Conservation (phyloP, 2,797 vertebrate species). For the Semotilus atromaculatus region DNA sequence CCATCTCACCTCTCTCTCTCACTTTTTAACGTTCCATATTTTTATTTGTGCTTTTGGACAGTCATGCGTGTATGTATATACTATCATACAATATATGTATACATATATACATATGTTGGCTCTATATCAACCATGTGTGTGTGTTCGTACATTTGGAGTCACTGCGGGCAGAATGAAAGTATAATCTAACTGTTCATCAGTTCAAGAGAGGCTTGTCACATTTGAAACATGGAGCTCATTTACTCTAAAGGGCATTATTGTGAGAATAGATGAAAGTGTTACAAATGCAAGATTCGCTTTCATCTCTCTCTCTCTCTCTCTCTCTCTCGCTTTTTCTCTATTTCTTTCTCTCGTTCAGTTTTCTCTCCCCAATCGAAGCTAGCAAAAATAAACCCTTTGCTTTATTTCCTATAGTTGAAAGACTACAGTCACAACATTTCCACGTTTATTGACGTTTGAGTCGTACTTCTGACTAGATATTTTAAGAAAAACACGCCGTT, state of each 20-base stretch:
- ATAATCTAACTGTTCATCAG: slow-evolving; percentile 61
- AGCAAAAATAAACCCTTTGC: slow-evolving; percentile 17
- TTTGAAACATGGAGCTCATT: slow-evolving; percentile 71
- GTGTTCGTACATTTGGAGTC: background rate
- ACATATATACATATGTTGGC: background rate
- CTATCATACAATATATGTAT: background rate
- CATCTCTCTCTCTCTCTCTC: background rate
- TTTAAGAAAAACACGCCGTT: background rate
- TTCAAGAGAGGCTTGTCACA: slow-evolving; percentile 64
- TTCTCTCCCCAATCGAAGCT: background rate
- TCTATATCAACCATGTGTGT: background rate
- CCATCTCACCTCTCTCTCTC: background rate
- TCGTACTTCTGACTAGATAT: slow-evolving; percentile 7
- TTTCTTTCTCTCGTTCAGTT: slow-evolving; percentile 12
- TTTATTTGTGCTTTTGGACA: background rate
- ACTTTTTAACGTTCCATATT: background rate
- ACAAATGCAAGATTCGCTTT: slow-evolving; percentile 44
- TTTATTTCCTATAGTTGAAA: slow-evolving; percentile 3
- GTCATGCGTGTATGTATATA: background rate
- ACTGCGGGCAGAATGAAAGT: slow-evolving; percentile 38
- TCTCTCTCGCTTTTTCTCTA: background rate
- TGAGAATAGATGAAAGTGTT: slow-evolving; percentile 66
- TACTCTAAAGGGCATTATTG: slow-evolving; percentile 68
- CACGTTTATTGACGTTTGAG: slow-evolving; percentile 1
- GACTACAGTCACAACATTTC: background rate